phyloP scores from a whole-genome alignment of 2,113 vertebrate genomes.

The Aphelocoma coerulescens region DNA sequence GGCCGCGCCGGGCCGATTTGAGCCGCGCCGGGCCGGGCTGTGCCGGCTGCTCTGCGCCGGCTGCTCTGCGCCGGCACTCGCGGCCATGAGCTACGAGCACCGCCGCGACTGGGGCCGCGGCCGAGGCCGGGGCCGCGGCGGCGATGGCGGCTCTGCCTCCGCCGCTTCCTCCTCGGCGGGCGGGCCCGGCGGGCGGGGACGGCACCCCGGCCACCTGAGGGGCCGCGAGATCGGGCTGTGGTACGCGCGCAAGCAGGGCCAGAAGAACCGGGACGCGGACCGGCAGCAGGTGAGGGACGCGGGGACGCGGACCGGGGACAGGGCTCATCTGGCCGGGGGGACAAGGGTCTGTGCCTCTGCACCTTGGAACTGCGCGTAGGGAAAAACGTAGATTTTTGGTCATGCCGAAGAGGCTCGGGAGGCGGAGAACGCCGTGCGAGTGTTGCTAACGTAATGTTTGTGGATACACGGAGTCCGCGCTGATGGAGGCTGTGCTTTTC shows the following conservation, averaged over 20 bases:
- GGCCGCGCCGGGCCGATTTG: not conserved
- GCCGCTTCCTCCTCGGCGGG: not conserved
- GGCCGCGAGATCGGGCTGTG: slow-evolving; percentile 95
- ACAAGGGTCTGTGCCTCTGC: accelerated
- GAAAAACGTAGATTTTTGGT: accelerated
- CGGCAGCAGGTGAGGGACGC: slow-evolving; percentile 81
- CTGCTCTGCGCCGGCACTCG: not conserved
- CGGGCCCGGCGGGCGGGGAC: slow-evolving; percentile 71
- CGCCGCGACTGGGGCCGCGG: slow-evolving; percentile 69
- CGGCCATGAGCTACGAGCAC: slow-evolving; percentile 82
- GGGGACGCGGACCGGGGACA: not conserved
- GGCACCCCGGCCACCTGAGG: slow-evolving; percentile 87
- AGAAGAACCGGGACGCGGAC: slow-evolving; percentile 85
- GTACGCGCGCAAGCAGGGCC: slow-evolving; percentile 89
- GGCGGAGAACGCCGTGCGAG: accelerated
- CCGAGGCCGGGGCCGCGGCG: slow-evolving; percentile 46
- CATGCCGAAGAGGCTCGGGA: accelerated
- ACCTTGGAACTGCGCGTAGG: accelerated
- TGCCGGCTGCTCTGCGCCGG: not conserved
- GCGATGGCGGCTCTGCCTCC: not conserved
- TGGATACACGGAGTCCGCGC: accelerated
- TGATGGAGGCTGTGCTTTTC: accelerated
- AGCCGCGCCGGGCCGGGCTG: not conserved
- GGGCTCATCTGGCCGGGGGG: not conserved
- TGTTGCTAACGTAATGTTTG: accelerated